phyloP scores from a whole-genome alignment of 2,113 vertebrate species.

The Conger conger region DNA sequence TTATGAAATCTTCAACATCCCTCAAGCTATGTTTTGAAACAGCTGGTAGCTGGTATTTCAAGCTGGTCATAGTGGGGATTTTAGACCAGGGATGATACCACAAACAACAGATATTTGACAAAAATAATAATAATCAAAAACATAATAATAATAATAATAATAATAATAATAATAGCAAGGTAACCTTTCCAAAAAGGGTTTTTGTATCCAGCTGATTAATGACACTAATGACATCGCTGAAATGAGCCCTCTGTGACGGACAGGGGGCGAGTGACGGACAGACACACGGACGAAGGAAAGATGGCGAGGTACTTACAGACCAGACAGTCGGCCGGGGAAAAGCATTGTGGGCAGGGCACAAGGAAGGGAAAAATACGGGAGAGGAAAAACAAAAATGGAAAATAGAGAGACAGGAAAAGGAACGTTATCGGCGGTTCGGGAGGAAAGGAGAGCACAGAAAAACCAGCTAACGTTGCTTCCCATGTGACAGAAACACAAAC shows the following conservation, averaged over 20 bases:
- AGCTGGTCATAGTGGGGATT: no score
- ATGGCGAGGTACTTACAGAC: constrained; percentile 35
- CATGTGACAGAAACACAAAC: background rate
- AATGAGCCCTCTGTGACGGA: background rate
- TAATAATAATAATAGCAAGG: background rate
- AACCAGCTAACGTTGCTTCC: background rate
- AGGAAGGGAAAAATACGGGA: constrained; percentile 6
- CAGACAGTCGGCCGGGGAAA: constrained; percentile 2
- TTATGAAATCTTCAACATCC: background rate
- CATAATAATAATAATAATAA: background rate
- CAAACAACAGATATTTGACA: background rate
- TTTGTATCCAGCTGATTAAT: background rate
- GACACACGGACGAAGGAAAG: background rate
- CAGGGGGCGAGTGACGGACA: background rate
- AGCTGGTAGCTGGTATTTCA: no score
- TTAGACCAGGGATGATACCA: no score
- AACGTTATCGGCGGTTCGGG: background rate
- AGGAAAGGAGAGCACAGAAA: background rate
- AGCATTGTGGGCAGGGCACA: constrained; percentile 14
- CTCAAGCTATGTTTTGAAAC: no score
- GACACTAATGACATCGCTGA: background rate
- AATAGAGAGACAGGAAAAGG: background rate
- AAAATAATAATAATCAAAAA: no score
- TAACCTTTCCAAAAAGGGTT: background rate
- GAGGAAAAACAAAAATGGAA: constrained; percentile 1